Evolutionary conservation across 1,140 invertebrate genomes (phyloP).

Genomic region (Anadara kagoshimensis): DNA sequence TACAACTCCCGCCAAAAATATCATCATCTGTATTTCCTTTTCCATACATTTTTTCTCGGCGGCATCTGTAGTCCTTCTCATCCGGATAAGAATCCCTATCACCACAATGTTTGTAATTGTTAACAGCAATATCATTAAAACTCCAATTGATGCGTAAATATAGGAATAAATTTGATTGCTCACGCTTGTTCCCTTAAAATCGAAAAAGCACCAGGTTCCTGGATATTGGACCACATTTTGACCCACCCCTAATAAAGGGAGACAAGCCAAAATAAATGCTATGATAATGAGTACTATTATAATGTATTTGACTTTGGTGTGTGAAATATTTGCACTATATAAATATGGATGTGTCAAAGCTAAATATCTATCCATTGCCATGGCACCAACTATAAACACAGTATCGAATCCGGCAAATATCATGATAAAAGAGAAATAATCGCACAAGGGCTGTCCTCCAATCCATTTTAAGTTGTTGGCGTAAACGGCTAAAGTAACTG

Average conservation of each 20-base stretch:
- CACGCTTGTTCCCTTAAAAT: conserved; percentile 50
- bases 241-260: conserved; percentile 72
- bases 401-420: conserved; percentile 71
- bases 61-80: conserved; percentile 5
- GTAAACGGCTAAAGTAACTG: conserved; percentile 61
- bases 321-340: conserved; percentile 66
- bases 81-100: conserved; percentile 4
- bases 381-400: conserved; percentile 69
- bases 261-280: conserved; percentile 59
- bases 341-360: conserved; percentile 71
- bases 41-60: neutral
- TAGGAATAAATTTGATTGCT: conserved; percentile 55
- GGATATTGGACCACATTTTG: conserved; percentile 66
- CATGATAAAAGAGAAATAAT: conserved; percentile 72
- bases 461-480: conserved; percentile 54
- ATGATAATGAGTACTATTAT: conserved; percentile 60
- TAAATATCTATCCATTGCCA: conserved; percentile 72
- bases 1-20: conserved; percentile 71
- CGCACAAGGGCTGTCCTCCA: conserved; percentile 61
- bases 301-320: conserved; percentile 52
- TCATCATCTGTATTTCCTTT: conserved; percentile 73
- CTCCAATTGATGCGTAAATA: conserved; percentile 60
- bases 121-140: conserved; percentile 61
- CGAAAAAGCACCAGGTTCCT: conserved; percentile 74
- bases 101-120: conserved; percentile 43